Conservation (phyloP, 1,140 invertebrate species). For the Drosophila pectinifera region DNA sequence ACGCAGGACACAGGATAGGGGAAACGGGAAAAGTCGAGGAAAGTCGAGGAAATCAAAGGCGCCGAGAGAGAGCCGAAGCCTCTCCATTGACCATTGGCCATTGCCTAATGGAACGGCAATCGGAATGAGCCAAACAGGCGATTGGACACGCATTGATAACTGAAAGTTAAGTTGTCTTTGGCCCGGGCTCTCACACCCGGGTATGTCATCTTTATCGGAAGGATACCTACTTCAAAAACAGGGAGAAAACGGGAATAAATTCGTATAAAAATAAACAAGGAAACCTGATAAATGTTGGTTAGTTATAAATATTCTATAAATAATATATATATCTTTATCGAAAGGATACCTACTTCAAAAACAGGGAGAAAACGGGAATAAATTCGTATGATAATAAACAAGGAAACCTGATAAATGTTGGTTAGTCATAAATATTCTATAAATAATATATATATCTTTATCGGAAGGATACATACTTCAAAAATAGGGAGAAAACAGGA, state of each 20-base stretch:
- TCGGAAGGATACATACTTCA: neutral
- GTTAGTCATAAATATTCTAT: no score
- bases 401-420: no score
- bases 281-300: no score
- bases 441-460: no score
- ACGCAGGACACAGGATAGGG: neutral
- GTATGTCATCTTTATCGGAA: neutral
- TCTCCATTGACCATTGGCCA: constrained; percentile 15
- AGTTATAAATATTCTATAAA: no score
- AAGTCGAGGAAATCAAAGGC: neutral
- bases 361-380: neutral
- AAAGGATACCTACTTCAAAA: constrained; percentile 1
- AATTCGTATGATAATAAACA: neutral
- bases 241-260: neutral
- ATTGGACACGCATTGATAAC: constrained; percentile 45
- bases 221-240: neutral
- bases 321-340: neutral
- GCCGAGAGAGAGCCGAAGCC: neutral
- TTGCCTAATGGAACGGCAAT: constrained; percentile 51
- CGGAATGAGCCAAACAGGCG: constrained; percentile 27
- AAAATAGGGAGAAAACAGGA: neutral
- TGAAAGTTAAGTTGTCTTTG: constrained; percentile 28
- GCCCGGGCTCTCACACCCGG: neutral
- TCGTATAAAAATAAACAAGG: neutral
- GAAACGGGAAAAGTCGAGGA: neutral